Conservation (phyloP, 2,113 vertebrate species). For the Alethe castanea region DNA sequence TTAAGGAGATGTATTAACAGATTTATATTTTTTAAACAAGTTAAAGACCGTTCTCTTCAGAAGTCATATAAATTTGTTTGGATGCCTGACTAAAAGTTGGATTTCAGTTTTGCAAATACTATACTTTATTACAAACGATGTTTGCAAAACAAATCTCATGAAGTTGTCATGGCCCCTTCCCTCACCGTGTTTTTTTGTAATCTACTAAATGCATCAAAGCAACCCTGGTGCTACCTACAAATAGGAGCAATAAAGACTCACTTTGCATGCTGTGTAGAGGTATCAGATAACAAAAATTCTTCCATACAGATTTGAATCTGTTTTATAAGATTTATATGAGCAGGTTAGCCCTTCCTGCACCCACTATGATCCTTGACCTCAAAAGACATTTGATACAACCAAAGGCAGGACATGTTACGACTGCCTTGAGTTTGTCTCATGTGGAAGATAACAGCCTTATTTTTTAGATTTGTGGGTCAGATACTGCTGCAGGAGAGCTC, state of each 20-base stretch:
- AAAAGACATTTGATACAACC: background rate
- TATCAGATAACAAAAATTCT: background rate
- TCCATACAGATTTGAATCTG: background rate
- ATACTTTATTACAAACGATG: background rate
- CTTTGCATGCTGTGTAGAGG: background rate
- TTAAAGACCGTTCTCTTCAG: background rate
- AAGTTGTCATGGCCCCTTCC: conserved; percentile 21
- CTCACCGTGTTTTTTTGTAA: conserved; percentile 29
- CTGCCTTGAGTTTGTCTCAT: background rate
- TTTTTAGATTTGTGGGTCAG: background rate
- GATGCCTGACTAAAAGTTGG: background rate
- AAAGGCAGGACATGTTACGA: background rate
- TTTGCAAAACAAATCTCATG: background rate
- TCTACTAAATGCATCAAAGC: conserved; percentile 13
- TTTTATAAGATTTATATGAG: background rate
- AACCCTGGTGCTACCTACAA: background rate
- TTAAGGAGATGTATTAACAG: background rate
- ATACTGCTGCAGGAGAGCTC: background rate
- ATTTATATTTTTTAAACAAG: background rate
- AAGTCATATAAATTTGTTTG: background rate
- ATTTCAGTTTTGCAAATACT: background rate
- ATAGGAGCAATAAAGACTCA: background rate
- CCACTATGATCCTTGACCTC: background rate
- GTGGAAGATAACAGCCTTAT: background rate
- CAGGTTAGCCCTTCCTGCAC: background rate